Evolutionary conservation across 2,888 invertebrate genomes (phyloP), one percentile per base, ranked within the genome.

Genomic region (Gari tellinella): DNA sequence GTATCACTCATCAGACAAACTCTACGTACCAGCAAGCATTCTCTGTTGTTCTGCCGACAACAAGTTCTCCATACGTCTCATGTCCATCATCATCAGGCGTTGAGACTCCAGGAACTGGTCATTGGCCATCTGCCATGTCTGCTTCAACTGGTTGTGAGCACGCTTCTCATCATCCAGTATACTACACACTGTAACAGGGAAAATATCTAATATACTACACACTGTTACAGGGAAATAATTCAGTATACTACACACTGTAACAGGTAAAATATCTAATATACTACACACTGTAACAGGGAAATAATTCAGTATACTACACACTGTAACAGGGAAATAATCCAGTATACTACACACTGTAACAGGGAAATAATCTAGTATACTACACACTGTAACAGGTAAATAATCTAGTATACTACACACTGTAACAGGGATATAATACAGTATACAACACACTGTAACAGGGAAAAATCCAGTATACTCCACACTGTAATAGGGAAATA

Each of bases 61-160:
- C 2, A 93, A 86, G 61, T 88, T 86, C 69, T 92, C 92, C 90
- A 93, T 92, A 1, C 92, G 80, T 14, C 90, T 84, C 86, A 93
- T 88, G 80, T 93, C 93, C 83, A 90, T 90, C 85, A 92, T 91
- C 86, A 93, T 92, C 14, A 92, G 89, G 3, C 92, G 83, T 84
- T 93, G 93, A 5, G 92, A 90, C 84, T 93, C 92, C 25, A 93
- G 83, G 86, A 93, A 93, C 86, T 93, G 93, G 75, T 93, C 93
- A 79, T 93, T 93, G n/a, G 93, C 93, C 90, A 92, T 92, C 79
- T 92, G 92, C 92, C 93, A 93, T 2, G 93, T 92, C 68, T 91
- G 89, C 81, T 93, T 92, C 72, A 93, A 77, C 52, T 92, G 92
- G 53, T 88, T 89, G 74, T 93, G 92, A 15, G 89, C 89, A 49